Base-by-base conservation (phyloP, 2,888 invertebrate species). In the Rhingia rostrata region DNA sequence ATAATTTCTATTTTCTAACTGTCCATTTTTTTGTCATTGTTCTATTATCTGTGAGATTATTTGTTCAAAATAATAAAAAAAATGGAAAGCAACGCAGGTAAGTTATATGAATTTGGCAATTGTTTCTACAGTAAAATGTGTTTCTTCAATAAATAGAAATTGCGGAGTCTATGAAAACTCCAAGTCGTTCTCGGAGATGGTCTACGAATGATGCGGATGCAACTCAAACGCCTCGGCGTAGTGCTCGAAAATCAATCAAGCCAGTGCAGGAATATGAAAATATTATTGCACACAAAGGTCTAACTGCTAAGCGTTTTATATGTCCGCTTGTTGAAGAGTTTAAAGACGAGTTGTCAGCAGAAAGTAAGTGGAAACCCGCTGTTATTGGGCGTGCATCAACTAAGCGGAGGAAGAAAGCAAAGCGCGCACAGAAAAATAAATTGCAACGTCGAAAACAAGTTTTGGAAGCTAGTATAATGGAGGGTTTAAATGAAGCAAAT, bases 251-350 rank as follows among this genome's bases (percentile, higher is more conserved):
- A 56, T 90, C 89, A 60, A 84, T 90, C 0, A 90, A 89, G 14
- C 91, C 91, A 0, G 64, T 85, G 0, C 87, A 88, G 49, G 91
- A 90, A 54, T 90, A 91, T 67, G 88, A 88, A 1, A 90, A 90
- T 4, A 90, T 90, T 6, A 87, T 90, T 6, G 87, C 85, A 0
- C 85, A 85, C 6, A 85, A 81, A 14, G 81, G 81, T 14, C 30
- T 85, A 2, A 61, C 30, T 0, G 35, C 12, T 4, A 73, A 83
- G 39, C 61, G 64, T 30, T n/a, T 49, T 6, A 32, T 39, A 12
- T 33, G 22, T 4, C 49, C 49, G 0, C 33, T 30, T 1, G 3
- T 58, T 3, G 56, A n/a, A 1, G 60, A 77, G 22, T 22, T 22
- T 22, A 10, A 9, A 0, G 86, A 80, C 4, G 73, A 74, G 3